A percentile compares a stretch with the other conserved stretches of the same genome.
These are phyloP conservation scores for Sterna hirundo DNA, from an alignment of 2,113 vertebrate species.

Conservation along the genomic window DNA sequence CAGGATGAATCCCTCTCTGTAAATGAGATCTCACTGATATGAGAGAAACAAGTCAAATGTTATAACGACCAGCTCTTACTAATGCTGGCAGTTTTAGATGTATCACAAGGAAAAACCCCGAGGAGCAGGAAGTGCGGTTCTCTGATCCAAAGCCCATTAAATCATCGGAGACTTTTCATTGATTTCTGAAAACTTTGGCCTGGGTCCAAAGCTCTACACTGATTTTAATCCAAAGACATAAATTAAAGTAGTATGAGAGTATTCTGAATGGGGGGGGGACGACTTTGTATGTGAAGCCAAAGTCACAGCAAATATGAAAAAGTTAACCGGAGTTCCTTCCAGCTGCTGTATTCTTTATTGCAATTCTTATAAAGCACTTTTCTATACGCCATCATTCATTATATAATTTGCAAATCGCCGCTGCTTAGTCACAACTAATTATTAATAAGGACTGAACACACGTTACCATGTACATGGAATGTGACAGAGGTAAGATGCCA, in stretches of 20 bases:
- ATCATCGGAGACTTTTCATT: background rate
- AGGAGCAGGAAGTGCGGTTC: background rate
- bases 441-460: background rate
- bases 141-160: background rate
- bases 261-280: background rate
- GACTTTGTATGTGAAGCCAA: background rate
- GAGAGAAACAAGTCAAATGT: background rate
- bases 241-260: background rate
- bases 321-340: background rate
- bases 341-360: constrained; percentile 34
- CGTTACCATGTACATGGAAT: background rate
- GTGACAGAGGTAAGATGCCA: background rate
- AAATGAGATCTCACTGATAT: background rate
- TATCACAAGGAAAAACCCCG: background rate
- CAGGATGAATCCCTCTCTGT: background rate
- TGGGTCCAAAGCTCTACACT: background rate
- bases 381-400: background rate
- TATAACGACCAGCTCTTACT: background rate
- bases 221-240: background rate
- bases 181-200: background rate
- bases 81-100: background rate
- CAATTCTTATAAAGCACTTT: background rate
- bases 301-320: background rate
- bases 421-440: background rate
- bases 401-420: background rate